These are phyloP conservation scores for Sinocyclocheilus grahami DNA, from an alignment of 2,113 vertebrate species.

Conservation along the genomic window DNA sequence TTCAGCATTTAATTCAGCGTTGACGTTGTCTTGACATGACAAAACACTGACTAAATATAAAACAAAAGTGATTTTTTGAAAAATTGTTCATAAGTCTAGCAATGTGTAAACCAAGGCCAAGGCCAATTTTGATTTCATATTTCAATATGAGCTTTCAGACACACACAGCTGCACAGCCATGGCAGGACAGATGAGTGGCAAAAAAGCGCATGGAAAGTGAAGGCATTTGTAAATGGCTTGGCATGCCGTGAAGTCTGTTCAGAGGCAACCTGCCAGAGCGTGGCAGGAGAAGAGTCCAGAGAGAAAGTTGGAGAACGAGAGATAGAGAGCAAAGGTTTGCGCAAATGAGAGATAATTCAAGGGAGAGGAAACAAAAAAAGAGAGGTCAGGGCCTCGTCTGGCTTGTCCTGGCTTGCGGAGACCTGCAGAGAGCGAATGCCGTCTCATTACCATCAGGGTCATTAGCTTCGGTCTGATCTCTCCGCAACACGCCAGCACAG, in stretches of 20 bases:
- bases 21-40: too few relatives aligned
- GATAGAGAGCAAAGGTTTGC: constrained; percentile 12
- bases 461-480: constrained; percentile 28
- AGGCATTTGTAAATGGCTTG: constrained; percentile 37
- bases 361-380: neutral
- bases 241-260: constrained; percentile 35
- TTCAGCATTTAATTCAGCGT: too few relatives aligned
- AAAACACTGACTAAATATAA: too few relatives aligned
- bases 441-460: constrained; percentile 30
- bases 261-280: constrained; percentile 33
- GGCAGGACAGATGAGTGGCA: neutral
- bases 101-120: constrained; percentile 12
- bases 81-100: neutral
- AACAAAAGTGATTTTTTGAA: neutral
- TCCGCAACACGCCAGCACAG: neutral
- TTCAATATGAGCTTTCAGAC: constrained; percentile 8
- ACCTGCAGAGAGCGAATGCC: constrained; percentile 10
- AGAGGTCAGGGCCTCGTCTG: constrained; percentile 2
- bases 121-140: neutral
- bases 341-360: constrained; percentile 24
- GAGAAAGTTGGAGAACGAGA: constrained; percentile 22
- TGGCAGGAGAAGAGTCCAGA: constrained; percentile 29
- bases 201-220: constrained; percentile 36
- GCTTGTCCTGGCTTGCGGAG: neutral
- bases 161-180: constrained; percentile 15